Evolutionary conservation across 2,888 invertebrate genomes (phyloP).

Genomic region (Papilio gigon): DNA sequence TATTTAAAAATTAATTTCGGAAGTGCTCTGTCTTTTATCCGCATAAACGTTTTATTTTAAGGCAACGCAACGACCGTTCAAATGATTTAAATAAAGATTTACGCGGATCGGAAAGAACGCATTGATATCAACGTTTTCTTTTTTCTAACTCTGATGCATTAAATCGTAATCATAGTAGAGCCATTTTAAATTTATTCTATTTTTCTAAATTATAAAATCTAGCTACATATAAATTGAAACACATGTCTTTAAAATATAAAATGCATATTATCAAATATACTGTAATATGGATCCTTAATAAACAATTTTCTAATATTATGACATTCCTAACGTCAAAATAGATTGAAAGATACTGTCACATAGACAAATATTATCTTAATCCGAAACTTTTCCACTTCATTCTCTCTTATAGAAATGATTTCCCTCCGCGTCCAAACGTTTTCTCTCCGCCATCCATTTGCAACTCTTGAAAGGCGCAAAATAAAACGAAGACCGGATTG

Average conservation of each 20-base stretch:
- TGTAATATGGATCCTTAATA: no score
- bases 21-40: constrained; percentile 26
- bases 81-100: constrained; percentile 29
- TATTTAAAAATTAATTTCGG: constrained; percentile 46
- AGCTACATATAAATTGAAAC: no score
- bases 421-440: constrained; percentile 44
- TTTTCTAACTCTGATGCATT: neutral
- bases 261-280: no score
- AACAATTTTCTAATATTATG: no score
- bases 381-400: constrained; percentile 37
- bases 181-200: no score
- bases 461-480: constrained; percentile 50
- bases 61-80: constrained; percentile 6
- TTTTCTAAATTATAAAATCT: no score
- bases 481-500: constrained; percentile 56
- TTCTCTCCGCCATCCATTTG: constrained; percentile 42
- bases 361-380: constrained; percentile 35
- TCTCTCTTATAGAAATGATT: constrained; percentile 50
- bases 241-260: no score
- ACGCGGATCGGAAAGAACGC: constrained; percentile 6
- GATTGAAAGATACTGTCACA: constrained; percentile 1
- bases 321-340: neutral
- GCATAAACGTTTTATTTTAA: constrained; percentile 5
- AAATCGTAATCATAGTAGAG: neutral
- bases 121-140: neutral